phyloP scores from a whole-genome alignment of 92 coral and sea anemone species.

The Porites evermanni region DNA sequence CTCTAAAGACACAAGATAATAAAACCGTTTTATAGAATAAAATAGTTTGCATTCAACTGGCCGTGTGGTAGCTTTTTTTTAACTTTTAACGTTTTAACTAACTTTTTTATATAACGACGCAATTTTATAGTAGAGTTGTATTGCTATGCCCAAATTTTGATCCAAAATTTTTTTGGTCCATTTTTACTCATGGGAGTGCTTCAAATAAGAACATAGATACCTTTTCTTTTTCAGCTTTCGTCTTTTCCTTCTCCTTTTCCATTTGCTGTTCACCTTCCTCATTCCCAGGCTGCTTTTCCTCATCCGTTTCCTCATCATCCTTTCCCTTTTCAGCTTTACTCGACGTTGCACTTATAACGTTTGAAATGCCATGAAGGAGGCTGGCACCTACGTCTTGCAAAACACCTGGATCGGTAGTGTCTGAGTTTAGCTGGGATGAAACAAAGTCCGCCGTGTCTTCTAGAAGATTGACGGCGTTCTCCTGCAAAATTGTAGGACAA shows the following conservation, averaged over 20 bases:
- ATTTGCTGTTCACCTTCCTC: constrained; percentile 18
- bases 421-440: constrained; percentile 64
- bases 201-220: constrained; percentile 2
- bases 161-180: no score
- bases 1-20: constrained; percentile 39
- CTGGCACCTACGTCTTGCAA: constrained; percentile 78
- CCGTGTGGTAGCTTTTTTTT: no score
- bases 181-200: background rate
- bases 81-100: no score
- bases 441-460: constrained; percentile 84
- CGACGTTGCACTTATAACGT: constrained; percentile 76
- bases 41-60: no score
- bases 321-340: constrained; percentile 49
- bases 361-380: constrained; percentile 85
- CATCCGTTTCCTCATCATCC: constrained; percentile 3
- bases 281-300: background rate
- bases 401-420: constrained; percentile 64
- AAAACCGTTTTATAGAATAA: background rate
- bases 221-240: constrained; percentile 47
- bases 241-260: constrained; percentile 41
- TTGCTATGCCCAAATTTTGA: no score
- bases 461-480: constrained; percentile 74
- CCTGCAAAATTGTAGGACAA: constrained; percentile 32
- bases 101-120: no score
- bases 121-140: no score